phyloP scores from a whole-genome alignment of 2,888 invertebrate genomes.

The Teleiodes luculella region DNA sequence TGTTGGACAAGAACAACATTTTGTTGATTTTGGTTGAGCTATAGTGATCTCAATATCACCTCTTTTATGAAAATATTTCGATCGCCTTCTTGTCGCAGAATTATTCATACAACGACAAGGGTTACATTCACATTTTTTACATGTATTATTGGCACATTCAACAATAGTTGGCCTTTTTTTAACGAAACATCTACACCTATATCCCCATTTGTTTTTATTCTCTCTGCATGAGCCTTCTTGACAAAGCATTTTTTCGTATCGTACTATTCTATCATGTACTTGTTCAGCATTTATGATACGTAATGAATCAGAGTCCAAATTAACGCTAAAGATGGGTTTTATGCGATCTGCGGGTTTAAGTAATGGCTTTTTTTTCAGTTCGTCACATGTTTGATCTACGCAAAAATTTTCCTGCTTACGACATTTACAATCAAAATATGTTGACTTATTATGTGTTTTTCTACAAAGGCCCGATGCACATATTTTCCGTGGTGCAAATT shows the following conservation, averaged over 20 bases:
- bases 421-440: constrained; percentile 32
- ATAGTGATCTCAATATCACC: neutral
- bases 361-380: constrained; percentile 1
- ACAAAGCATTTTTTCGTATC: constrained; percentile 8
- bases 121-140: neutral
- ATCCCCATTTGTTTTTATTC: neutral
- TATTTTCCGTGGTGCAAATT: constrained; percentile 27
- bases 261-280: constrained; percentile 30
- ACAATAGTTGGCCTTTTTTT: neutral
- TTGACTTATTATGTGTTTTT: constrained; percentile 30
- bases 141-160: neutral
- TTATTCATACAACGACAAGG: neutral
- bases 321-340: constrained; percentile 31
- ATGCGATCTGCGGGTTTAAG: constrained; percentile 5
- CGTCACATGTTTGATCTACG: constrained; percentile 32
- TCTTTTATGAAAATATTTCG: constrained; percentile 2
- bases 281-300: constrained; percentile 40
- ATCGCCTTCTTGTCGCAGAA: neutral
- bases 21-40: neutral
- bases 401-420: constrained; percentile 27
- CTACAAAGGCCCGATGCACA: constrained; percentile 30
- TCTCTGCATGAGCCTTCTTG: neutral
- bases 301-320: constrained; percentile 39
- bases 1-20: neutral
- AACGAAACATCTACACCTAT: neutral